Conservation (phyloP, 2,797 vertebrate species). For the Amazona ochrocephala region DNA sequence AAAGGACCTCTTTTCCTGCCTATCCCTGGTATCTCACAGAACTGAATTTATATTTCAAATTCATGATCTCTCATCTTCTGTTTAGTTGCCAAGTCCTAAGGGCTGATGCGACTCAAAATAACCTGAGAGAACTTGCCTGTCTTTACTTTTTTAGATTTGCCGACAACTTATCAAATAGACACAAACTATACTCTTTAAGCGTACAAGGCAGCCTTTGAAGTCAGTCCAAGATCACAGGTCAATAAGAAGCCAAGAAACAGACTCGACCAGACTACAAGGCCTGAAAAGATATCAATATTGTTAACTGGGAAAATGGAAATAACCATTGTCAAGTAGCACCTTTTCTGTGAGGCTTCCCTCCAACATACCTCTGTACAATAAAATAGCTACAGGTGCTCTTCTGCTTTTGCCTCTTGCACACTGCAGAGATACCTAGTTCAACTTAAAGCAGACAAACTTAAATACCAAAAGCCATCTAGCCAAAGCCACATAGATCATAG, state of each 20-base stretch:
- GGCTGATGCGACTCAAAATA: constrained; percentile 35
- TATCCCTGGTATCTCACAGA: not conserved
- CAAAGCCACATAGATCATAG: not conserved
- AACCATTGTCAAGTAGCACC: not conserved
- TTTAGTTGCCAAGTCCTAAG: constrained; percentile 44
- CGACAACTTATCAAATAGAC: constrained; percentile 44
- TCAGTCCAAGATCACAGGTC: constrained; percentile 53
- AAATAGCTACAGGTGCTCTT: not conserved
- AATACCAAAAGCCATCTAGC: not conserved
- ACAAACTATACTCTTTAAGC: constrained; percentile 30
- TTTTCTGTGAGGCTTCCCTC: not conserved
- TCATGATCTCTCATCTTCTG: constrained; percentile 31
- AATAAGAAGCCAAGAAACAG: constrained; percentile 41
- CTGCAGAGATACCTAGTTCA: not conserved
- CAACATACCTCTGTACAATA: not conserved
- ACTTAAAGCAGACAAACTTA: not conserved
- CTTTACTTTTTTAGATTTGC: constrained; percentile 49
- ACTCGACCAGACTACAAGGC: not conserved
- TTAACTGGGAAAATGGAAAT: constrained; percentile 29
- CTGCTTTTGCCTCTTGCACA: not conserved
- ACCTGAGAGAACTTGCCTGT: constrained; percentile 2
- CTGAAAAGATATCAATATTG: constrained; percentile 28
- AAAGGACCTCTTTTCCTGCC: not conserved
- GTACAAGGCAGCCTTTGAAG: constrained; percentile 42
- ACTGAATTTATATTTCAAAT: constrained; percentile 44